Percentiles rank a stretch among this genome's conserved stretches.
These are phyloP conservation scores for Tetanocera ferruginea DNA, from an alignment of 2,888 invertebrate genomes.

Conservation along the genomic window DNA sequence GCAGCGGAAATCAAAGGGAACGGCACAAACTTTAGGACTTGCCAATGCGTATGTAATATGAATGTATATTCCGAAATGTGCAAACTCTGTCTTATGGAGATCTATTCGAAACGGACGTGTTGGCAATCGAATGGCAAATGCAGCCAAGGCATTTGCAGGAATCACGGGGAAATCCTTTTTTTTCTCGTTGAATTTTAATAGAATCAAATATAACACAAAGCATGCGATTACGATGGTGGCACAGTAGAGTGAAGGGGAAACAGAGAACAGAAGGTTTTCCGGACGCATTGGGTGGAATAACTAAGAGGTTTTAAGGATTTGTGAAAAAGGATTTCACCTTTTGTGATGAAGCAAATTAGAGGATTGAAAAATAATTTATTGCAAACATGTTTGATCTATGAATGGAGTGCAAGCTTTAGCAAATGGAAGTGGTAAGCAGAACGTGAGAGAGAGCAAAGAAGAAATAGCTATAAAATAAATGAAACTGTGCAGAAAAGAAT, in stretches of 20 bases:
- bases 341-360: constrained; percentile 63
- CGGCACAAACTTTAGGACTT: background rate
- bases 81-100: constrained; percentile 18
- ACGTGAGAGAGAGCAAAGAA: background rate
- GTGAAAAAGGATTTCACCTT: constrained; percentile 61
- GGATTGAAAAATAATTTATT: constrained; percentile 65
- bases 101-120: constrained; percentile 21
- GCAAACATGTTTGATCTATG: constrained; percentile 59
- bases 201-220: constrained; percentile 8
- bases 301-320: constrained; percentile 43
- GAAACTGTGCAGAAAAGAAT: background rate
- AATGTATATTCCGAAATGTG: background rate
- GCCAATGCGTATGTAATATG: constrained; percentile 6
- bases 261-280: background rate
- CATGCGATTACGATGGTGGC: background rate
- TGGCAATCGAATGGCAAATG: constrained; percentile 3
- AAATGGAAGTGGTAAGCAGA: background rate
- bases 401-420: background rate
- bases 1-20: background rate
- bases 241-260: background rate
- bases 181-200: constrained; percentile 24
- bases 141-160: background rate
- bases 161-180: background rate
- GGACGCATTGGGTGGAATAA: constrained; percentile 10
- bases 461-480: background rate